Conservation (phyloP, 2,888 invertebrate genomes). For the Eumacrocentrus americanus region DNA sequence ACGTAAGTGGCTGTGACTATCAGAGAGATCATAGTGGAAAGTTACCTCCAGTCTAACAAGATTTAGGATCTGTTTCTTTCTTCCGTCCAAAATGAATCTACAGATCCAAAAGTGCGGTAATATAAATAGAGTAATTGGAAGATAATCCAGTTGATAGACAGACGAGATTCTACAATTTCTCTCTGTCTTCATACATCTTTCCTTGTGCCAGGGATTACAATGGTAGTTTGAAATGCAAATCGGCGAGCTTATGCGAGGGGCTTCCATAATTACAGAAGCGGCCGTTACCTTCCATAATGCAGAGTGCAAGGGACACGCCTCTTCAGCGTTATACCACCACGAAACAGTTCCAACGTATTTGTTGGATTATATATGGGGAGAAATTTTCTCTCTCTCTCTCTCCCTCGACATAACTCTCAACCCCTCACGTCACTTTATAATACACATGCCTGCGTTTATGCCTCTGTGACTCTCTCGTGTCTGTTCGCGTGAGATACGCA, state of each 20-base stretch:
- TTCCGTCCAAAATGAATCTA: not conserved
- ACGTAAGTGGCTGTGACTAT: constrained; percentile 11
- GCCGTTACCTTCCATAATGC: constrained; percentile 39
- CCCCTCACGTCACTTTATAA: not conserved
- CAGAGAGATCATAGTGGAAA: not conserved
- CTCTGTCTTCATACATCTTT: not conserved
- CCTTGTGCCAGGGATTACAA: constrained; percentile 30
- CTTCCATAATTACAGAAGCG: constrained; percentile 44
- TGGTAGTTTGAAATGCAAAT: constrained; percentile 43
- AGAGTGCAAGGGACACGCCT: constrained; percentile 31
- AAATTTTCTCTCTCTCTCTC: not conserved
- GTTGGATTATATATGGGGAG: constrained; percentile 10
- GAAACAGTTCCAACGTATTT: constrained; percentile 34
- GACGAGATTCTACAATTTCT: constrained; percentile 3
- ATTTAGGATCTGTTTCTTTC: not conserved
- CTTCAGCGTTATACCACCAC: constrained; percentile 37
- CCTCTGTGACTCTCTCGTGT: no score
- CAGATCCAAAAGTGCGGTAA: not conserved
- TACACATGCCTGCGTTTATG: not conserved
- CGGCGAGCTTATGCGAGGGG: constrained; percentile 38
- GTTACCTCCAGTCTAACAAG: no score
- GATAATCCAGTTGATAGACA: constrained; percentile 12
- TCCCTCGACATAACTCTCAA: not conserved
- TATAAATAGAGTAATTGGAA: constrained; percentile 16
- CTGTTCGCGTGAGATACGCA: not conserved